phyloP scores from a whole-genome alignment of 2,797 vertebrate species.

The Sebastes alutus region DNA sequence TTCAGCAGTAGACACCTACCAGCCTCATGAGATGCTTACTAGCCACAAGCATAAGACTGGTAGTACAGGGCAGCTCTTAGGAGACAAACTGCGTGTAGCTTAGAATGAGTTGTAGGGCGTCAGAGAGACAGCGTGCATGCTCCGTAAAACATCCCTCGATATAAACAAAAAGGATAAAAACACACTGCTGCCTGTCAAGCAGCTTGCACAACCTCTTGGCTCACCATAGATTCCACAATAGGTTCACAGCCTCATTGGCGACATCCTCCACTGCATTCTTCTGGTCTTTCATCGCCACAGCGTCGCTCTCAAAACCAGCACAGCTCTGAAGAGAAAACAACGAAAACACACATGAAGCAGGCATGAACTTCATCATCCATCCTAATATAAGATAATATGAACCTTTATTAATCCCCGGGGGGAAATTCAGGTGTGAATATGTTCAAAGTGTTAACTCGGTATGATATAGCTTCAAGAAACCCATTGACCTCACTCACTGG shows the following conservation, averaged over 20 bases:
- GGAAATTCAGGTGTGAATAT: too few species aligned
- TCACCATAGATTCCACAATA: constrained; percentile 98
- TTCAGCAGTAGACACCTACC: not conserved
- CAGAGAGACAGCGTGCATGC: not conserved
- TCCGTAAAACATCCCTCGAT: not conserved
- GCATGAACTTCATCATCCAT: not conserved
- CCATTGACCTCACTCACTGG: not conserved
- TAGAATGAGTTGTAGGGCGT: not conserved
- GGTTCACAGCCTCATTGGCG: constrained; percentile 92
- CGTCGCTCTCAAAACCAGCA: constrained; percentile 81
- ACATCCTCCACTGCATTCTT: constrained; percentile 87
- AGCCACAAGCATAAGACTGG: not conserved
- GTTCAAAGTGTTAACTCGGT: not conserved
- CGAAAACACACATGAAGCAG: not conserved
- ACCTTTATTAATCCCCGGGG: too few species aligned
- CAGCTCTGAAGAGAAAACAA: constrained; percentile 84
- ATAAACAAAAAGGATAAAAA: not conserved
- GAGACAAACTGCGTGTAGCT: not conserved
- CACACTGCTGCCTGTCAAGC: not conserved
- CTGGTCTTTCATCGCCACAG: constrained; percentile 70
- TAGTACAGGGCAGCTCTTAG: not conserved
- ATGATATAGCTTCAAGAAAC: not conserved
- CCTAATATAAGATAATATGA: not conserved
- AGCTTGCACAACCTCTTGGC: constrained; percentile 15
- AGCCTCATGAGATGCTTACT: not conserved